Evolutionary conservation across 2,113 vertebrate genomes (phyloP).

Genomic region (Lamprotornis superbus): DNA sequence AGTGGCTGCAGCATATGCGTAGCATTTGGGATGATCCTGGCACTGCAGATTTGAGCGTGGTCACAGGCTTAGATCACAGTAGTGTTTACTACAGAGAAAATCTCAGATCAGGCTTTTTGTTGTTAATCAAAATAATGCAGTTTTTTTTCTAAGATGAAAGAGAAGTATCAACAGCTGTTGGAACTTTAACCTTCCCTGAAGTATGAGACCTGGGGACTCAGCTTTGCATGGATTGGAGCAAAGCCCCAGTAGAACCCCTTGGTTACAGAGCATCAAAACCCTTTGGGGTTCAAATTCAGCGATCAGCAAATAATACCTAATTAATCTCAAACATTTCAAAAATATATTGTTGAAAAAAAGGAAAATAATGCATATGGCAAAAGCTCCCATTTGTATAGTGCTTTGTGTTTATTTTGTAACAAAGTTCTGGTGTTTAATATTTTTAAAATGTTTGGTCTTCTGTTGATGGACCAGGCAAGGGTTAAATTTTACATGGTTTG

Average conservation of each 20-base stretch:
- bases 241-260: not conserved
- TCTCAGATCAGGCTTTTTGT: not conserved
- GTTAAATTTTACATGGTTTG: not conserved
- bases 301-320: not conserved
- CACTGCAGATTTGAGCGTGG: not conserved
- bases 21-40: slow-evolving; percentile 3
- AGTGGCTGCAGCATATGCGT: slow-evolving; percentile 7
- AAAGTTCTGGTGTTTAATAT: not conserved
- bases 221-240: not conserved
- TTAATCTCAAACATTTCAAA: not conserved
- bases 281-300: not conserved
- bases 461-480: not conserved
- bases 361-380: not conserved
- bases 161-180: not conserved
- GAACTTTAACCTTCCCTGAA: not conserved
- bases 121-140: not conserved
- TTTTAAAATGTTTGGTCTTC: not conserved
- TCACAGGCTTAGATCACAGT: not conserved
- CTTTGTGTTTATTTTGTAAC: not conserved
- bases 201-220: not conserved
- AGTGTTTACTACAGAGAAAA: not conserved
- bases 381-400: not conserved
- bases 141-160: not conserved
- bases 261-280: not conserved
- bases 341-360: not conserved